Evolutionary conservation across 2,888 invertebrate genomes (phyloP), one percentile per base, ranked within the genome.

Genomic region (Drosophila tanythrix): DNA sequence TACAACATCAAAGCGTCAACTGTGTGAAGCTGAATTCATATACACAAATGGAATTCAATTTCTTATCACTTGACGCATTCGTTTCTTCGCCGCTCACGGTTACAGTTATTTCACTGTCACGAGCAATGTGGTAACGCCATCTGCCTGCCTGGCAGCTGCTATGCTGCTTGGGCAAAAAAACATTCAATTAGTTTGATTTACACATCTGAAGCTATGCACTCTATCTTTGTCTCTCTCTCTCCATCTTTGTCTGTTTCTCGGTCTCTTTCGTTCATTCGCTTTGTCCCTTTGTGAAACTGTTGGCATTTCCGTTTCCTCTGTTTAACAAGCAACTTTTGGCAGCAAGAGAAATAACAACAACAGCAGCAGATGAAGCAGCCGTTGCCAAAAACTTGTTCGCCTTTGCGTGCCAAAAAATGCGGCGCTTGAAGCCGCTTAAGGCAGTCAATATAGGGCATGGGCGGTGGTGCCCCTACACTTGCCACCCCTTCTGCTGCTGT

Each of bases 131-230:
- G 72, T 52, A 57, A 55, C 31, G 57, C 63, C 65, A 70, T 82
- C 70, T 72, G 76, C 51, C 15, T 15, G 25, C 62, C 15, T 77
- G 86, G 70, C 83, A 79, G 69, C 65, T 76, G 82, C 84, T 73
- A 73, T 75, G 80, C 27, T 58, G 79, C 77, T 73, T 71, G 67
- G 68, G 77, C 69, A 46, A 89, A 86, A 86, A 89, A 89, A 86
- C 89, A 86, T 86, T 89, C 89, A 89, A 86, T 86, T 86, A 86
- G 89, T 89, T 86, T 88, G 86, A 86, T 86, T 86, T 86, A 88
- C 89, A 86, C 88, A 82, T 74, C 82, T 77, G 75, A 75, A 64
- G 86, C 81, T 59, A 55, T 63, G 48, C 38, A 21, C 25, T 60
- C 51, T 36, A 29, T 25, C 25, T 31, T 31, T 35, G 6, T 33